Evolutionary conservation across 2,797 vertebrate species (phyloP).

Genomic region (Varecia variegata): DNA sequence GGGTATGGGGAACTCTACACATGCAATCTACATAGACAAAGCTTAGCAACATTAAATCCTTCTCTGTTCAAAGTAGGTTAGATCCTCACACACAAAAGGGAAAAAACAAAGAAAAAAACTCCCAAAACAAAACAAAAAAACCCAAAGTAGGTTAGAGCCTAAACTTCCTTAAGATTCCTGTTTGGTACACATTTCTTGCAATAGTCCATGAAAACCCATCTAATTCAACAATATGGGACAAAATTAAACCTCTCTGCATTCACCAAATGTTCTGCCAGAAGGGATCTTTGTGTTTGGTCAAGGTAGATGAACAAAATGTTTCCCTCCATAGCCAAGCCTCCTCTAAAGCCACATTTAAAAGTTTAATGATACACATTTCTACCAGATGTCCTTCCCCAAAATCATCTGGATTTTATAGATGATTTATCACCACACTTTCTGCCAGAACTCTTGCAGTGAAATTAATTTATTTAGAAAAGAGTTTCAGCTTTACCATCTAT

Average conservation of each 20-base stretch:
- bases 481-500: conserved; percentile 5
- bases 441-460: conserved; percentile 28
- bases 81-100: not conserved
- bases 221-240: not conserved
- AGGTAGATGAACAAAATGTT: conserved; percentile 39
- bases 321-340: not conserved
- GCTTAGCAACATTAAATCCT: not conserved
- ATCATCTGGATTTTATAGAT: conserved; percentile 52
- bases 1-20: not conserved
- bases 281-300: conserved; percentile 38
- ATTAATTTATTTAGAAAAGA: conserved; percentile 46
- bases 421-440: conserved; percentile 36
- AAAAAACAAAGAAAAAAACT: not conserved
- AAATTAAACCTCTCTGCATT: conserved; percentile 3
- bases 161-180: not conserved
- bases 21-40: not conserved
- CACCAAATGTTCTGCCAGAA: conserved; percentile 27
- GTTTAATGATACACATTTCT: conserved; percentile 22
- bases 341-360: conserved; percentile 17
- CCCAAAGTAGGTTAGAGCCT: not conserved
- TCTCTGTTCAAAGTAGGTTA: not conserved
- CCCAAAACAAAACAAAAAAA: not conserved
- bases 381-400: conserved; percentile 50
- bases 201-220: not conserved
- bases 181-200: not conserved